Conservation (phyloP, 2,113 vertebrate species). For the Kobus ellipsiprymnus region DNA sequence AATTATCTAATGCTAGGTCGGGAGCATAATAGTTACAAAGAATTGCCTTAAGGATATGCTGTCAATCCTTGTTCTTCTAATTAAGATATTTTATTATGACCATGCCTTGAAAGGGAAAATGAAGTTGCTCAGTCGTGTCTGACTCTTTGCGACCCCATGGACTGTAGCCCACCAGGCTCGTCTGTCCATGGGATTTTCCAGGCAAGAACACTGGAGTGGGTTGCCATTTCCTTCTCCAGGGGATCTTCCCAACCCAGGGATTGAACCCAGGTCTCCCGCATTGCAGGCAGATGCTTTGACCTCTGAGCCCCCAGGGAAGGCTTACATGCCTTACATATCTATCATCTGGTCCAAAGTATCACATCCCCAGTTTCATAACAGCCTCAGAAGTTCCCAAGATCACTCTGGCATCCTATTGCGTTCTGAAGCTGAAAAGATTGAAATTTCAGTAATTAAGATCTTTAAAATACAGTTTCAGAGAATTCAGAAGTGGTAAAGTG, state of each 20-base stretch:
- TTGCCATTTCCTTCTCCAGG: too few relatives aligned
- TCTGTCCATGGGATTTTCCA: too few relatives aligned
- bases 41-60: background rate
- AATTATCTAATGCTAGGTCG: background rate
- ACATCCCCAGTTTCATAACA: background rate
- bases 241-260: too few relatives aligned
- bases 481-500: background rate
- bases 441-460: constrained; percentile 4
- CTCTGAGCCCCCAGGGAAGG: too few relatives aligned
- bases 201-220: too few relatives aligned
- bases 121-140: too few relatives aligned
- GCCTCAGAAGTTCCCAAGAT: background rate
- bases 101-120: background rate
- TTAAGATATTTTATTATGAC: background rate
- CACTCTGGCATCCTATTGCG: background rate
- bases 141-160: too few relatives aligned
- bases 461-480: background rate
- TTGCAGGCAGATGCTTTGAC: too few relatives aligned
- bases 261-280: too few relatives aligned
- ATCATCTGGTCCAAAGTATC: background rate
- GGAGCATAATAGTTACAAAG: background rate
- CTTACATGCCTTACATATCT: background rate
- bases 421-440: background rate
- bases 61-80: background rate
- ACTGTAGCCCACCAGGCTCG: too few relatives aligned